Evolutionary conservation across 2,888 invertebrate species (phyloP), one percentile per base, ranked within the genome.

Genomic region (Melolontha melolontha): DNA sequence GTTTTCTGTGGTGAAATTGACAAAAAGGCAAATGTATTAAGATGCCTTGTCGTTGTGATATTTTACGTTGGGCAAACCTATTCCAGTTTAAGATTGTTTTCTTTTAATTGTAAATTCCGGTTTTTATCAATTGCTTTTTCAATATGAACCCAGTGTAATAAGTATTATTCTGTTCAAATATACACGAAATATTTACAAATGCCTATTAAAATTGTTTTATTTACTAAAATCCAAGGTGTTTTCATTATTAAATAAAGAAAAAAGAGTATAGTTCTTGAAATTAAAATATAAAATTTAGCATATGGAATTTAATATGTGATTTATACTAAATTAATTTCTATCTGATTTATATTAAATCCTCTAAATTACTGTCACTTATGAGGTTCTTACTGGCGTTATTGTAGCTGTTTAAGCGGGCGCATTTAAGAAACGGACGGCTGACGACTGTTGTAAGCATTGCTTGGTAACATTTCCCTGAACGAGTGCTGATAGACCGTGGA

Each of bases 161-260:
- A 62, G 59, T 62, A 62, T 62, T 47, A 62, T 62, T 62, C 29
- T 62, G 47, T 47, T 62, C n/a, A 62, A 49, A 62, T 62, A 62
- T 62, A 62, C 59, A 62, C 59, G 17, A 62, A 62, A 29, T 62
- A 62, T 62, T 62, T 62, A 62, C 47, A 34, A 62, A 44, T 39
- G 59, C 59, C 59, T 62, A 62, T 29, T 12, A 12, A 34, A 34
- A 16, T 34, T 29, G 47, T 62, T 62, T 62, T 47, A 47, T 47
- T 62, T 62, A 5, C 2, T 10, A 0, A 11, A 12, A 5, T 14
- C 11, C 1, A 42, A 42, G 14, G 14, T 12, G 11, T 5, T 12
- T 5, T 5, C 1, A 42, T 14, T 6, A 12, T 1, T 1, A 11
- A 42, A 7, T 42, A 11, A 5, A 14, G 42, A 12, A 42, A 42